Evolutionary conservation across 1,140 invertebrate species (phyloP).

Genomic region (Bactericera cockerelli): DNA sequence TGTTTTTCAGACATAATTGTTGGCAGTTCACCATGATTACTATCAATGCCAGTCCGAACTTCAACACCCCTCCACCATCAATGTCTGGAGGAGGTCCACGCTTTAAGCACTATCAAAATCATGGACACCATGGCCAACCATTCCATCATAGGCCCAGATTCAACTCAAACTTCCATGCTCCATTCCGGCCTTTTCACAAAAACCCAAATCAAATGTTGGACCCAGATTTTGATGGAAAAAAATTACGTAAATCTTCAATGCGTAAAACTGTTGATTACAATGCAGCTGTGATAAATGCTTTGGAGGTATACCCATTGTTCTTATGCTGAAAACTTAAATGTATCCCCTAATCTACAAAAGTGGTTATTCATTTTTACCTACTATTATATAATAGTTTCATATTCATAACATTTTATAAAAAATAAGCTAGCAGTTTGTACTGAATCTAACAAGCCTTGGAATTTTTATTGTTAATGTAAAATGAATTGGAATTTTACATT

Average conservation of each 20-base stretch:
- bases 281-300: slow-evolving; percentile 78
- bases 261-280: slow-evolving; percentile 97
- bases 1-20: neutral
- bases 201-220: slow-evolving; percentile 19
- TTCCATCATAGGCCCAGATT: slow-evolving; percentile 9
- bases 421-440: too few species aligned
- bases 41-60: slow-evolving; percentile 18
- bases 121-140: slow-evolving; percentile 16
- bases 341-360: too few species aligned
- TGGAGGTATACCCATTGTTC: slow-evolving; percentile 61
- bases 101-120: slow-evolving; percentile 5
- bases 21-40: slow-evolving; percentile 20
- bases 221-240: slow-evolving; percentile 83
- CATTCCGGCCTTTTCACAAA: slow-evolving; percentile 20
- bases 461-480: too few species aligned
- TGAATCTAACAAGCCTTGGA: too few species aligned
- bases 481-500: too few species aligned
- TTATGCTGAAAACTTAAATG: neutral
- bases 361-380: too few species aligned
- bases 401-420: too few species aligned
- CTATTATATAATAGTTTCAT: slow-evolving; percentile 1
- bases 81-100: slow-evolving; percentile 14
- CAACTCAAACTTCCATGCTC: slow-evolving; percentile 18
- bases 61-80: slow-evolving; percentile 14
- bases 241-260: slow-evolving; percentile 88